Evolutionary conservation across 64 coral and sea anemone species (phyloP), one percentile per base, ranked within the genome.

Genomic region (Actinia equina): DNA sequence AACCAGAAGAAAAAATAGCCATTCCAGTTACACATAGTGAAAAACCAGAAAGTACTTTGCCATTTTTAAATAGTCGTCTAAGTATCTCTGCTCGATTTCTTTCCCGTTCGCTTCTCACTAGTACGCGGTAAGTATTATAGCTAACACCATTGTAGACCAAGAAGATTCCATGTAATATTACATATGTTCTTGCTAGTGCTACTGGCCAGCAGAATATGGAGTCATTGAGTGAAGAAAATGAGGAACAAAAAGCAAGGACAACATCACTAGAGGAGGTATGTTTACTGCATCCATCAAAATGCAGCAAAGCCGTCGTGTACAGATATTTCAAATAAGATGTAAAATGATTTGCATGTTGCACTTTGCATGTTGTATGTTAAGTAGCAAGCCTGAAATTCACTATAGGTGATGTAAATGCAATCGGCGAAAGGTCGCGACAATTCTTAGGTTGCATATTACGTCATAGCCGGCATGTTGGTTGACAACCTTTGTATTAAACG

Each of bases 41-140:
- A 14, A 60, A 60, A 17, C 17, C 55, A 9, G 83, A 60, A 58
- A 85, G 2, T 5, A 54, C 52, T 63, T 53, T 85, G 27, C 83
- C 83, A 52, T 63, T 85, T 19, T 42, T 85, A 18, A 44, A 54
- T 5, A 12, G 53, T 27, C 59, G 90, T 27, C 78, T 92, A 22
- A 92, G 90, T 45, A 92, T 92, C 77, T 92, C 90, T 43, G 90
- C 90, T 15, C 44, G 90, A 26, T 92, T 92, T 55, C 77, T 92
- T 20, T 92, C 90, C 14, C 83, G 89, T 27, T 91, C 89, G 23
- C 83, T 85, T 63, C 89, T 81, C 17, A 52, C 78, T 6, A 80
- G 16, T 52, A 52, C 78, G 22, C 78, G 78, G 78, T 81, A 20
- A 80, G 44, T 23, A 41, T 74, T 11, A 0, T 41, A 17, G 22